These are phyloP conservation scores for Rousettus madagascariensis DNA, from an alignment of 2,797 vertebrate species.

Conservation along the genomic window DNA sequence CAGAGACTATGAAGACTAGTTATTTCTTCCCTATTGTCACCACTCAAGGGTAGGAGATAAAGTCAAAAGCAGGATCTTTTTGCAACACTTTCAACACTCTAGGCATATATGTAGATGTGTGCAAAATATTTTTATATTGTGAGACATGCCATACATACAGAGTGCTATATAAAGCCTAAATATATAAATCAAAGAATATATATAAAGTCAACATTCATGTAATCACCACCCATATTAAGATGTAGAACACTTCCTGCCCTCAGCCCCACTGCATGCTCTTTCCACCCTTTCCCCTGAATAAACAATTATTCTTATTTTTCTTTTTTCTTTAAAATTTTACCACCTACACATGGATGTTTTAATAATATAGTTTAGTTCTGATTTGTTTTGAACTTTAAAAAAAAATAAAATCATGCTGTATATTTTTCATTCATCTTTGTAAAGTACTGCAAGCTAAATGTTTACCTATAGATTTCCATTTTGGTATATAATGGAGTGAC, in stretches of 20 bases:
- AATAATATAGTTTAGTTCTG: background rate
- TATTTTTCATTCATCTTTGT: background rate
- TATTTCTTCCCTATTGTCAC: background rate
- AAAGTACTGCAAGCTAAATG: background rate
- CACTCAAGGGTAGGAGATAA: background rate
- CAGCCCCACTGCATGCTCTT: background rate
- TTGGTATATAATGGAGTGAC: background rate
- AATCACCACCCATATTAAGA: background rate
- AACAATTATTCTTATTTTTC: background rate
- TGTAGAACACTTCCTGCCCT: background rate
- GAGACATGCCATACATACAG: background rate
- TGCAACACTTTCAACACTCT: background rate
- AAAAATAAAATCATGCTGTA: background rate
- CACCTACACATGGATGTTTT: background rate
- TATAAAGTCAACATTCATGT: background rate
- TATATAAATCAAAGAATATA: background rate
- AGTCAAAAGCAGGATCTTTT: background rate
- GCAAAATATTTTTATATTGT: background rate
- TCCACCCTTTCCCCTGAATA: background rate
- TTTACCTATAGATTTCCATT: background rate
- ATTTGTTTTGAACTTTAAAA: background rate
- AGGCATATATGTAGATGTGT: background rate
- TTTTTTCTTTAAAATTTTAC: background rate
- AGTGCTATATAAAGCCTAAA: background rate
- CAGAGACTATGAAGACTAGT: background rate